Percentiles rank a stretch among this genome's conserved stretches.
Evolutionary conservation across 2,888 invertebrate genomes (phyloP).

Genomic region (Rhaphigaster nebulosa): DNA sequence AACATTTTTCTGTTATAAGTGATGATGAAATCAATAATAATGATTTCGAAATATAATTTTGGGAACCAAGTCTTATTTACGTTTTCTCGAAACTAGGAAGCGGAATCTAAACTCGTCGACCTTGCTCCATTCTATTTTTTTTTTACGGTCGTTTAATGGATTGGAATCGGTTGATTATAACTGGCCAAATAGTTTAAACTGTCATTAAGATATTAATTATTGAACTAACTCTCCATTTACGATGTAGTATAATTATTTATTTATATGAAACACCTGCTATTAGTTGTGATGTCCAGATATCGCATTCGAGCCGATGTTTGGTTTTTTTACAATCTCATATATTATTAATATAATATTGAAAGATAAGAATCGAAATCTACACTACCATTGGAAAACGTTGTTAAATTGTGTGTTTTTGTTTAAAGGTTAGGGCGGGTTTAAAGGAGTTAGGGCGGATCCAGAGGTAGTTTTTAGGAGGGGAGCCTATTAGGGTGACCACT

Average conservation of each 20-base stretch:
- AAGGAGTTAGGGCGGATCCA: too few relatives aligned
- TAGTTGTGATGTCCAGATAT: neutral
- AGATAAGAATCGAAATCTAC: neutral
- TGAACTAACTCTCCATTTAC: neutral
- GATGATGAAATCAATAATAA: neutral
- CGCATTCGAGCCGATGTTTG: too few relatives aligned
- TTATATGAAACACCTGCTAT: too few relatives aligned
- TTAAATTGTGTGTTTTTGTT: neutral
- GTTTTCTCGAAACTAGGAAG: neutral
- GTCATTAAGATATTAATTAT: neutral
- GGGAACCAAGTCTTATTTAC: neutral
- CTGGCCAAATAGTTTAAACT: neutral
- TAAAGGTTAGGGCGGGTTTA: too few relatives aligned
- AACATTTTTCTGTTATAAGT: neutral
- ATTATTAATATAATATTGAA: neutral
- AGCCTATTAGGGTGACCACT: too few relatives aligned
- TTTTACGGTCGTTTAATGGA: neutral
- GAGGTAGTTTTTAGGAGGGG: too few relatives aligned
- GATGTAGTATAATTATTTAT: neutral
- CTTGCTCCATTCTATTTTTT: slow-evolving; percentile 2
- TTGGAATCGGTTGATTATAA: neutral
- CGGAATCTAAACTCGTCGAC: neutral
- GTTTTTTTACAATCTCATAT: too few relatives aligned
- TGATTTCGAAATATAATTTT: neutral
- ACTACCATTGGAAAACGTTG: neutral